Conservation (phyloP, 2,888 invertebrate genomes). For the Cryptocephalus primarius region DNA sequence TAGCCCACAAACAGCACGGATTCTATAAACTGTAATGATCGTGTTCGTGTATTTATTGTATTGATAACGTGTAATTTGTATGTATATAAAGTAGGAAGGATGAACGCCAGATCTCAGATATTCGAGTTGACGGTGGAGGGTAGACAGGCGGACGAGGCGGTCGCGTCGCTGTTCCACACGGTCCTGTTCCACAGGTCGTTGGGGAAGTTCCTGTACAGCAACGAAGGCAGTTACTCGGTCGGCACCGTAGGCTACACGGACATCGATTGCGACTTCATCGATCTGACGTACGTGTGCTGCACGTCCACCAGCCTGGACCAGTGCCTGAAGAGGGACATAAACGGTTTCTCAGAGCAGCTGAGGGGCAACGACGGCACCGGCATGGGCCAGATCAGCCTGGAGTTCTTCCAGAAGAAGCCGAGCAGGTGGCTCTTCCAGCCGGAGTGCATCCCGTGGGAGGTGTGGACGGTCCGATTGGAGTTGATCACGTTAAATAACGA, state of each 20-base stretch:
- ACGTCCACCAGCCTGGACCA: conserved; percentile 69
- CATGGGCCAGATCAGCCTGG: conserved; percentile 78
- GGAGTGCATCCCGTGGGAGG: conserved; percentile 96
- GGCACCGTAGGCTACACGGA: conserved; percentile 94
- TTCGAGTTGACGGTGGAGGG: conserved; percentile 82
- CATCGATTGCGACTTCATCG: conserved; percentile 95
- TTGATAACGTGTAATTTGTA: conserved; percentile 1
- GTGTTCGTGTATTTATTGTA: background rate
- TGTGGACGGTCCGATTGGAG: conserved; percentile 92
- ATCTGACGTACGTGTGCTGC: conserved; percentile 94
- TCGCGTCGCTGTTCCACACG: conserved; percentile 85
- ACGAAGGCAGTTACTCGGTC: conserved; percentile 89
- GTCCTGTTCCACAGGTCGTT: conserved; percentile 82
- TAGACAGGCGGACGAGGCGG: conserved; percentile 84
- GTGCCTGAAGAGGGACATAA: conserved; percentile 63
- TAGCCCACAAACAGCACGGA: conserved; percentile 5
- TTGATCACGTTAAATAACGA: conserved; percentile 77
- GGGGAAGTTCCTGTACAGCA: conserved; percentile 89
- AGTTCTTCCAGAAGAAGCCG: conserved; percentile 89
- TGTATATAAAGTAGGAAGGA: conserved; percentile 28
- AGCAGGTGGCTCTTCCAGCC: conserved; percentile 82
- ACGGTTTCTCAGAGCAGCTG: conserved; percentile 65
- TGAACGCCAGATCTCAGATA: conserved; percentile 73
- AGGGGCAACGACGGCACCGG: conserved; percentile 59
- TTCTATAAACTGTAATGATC: background rate